phyloP scores from a whole-genome alignment of 2,797 vertebrate species.

The Eutrigla gurnardus region DNA sequence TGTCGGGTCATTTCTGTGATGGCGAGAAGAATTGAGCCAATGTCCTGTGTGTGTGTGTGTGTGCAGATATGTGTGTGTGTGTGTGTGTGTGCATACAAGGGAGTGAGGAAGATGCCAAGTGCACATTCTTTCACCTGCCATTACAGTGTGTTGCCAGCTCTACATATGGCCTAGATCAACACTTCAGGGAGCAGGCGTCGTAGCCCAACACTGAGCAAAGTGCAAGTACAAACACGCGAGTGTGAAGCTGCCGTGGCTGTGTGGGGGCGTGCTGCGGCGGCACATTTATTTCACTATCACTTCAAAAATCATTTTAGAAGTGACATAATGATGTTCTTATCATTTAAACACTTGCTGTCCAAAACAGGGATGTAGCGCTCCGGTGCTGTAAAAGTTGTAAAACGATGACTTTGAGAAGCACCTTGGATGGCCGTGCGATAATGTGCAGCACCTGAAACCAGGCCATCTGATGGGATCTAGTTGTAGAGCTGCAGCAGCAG shows the following conservation, averaged over 20 bases:
- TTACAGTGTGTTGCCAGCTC: conserved; percentile 70
- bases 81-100: conserved; percentile 24
- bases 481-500: background rate
- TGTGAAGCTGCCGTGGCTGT: conserved; percentile 52
- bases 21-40: conserved; percentile 61
- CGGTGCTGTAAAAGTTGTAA: background rate
- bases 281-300: conserved; percentile 18
- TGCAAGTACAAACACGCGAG: conserved; percentile 66
- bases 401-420: conserved; percentile 26
- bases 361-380: background rate
- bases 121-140: conserved; percentile 73
- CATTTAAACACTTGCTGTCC: background rate
- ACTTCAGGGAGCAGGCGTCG: conserved; percentile 67
- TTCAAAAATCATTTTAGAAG: conserved; percentile 2
- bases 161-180: conserved; percentile 78
- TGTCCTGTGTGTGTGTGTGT: conserved; percentile 41
- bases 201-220: conserved; percentile 57
- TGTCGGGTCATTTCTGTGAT: conserved; percentile 79
- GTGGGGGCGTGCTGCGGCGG: conserved; percentile 7
- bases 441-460: background rate
- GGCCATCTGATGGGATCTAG: background rate
- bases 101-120: conserved; percentile 62
- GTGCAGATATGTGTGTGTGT: conserved; percentile 29
- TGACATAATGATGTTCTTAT: background rate
- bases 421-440: background rate